These are phyloP conservation scores for Telmatochromis bifrenatus DNA, from an alignment of 2,113 vertebrate species.

Conservation along the genomic window DNA sequence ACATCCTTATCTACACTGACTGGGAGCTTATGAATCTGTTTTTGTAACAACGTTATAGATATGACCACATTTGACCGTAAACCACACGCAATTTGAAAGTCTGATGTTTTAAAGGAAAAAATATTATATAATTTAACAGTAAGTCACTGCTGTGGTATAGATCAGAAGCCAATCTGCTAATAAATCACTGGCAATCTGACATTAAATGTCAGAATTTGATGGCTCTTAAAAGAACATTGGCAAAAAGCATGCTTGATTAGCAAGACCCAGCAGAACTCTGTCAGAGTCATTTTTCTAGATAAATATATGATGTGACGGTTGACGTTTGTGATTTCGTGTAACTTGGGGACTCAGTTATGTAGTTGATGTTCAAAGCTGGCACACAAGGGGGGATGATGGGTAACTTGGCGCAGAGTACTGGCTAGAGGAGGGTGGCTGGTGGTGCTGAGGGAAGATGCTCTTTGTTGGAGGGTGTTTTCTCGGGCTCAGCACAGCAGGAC, in stretches of 20 bases:
- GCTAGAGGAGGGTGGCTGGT: slow-evolving; percentile 12
- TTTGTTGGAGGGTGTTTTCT: slow-evolving; percentile 44
- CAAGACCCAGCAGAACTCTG: slow-evolving; percentile 25
- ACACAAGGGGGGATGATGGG: background rate
- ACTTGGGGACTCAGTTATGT: slow-evolving; percentile 24
- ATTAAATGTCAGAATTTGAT: background rate
- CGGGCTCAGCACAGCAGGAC: slow-evolving; percentile 35
- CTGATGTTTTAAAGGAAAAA: slow-evolving; percentile 1
- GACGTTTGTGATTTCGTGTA: slow-evolving; percentile 37
- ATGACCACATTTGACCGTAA: background rate
- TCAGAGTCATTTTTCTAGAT: slow-evolving; percentile 22
- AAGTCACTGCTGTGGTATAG: background rate
- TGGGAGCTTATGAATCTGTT: background rate
- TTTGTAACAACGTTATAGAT: background rate
- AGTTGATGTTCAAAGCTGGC: slow-evolving; percentile 34
- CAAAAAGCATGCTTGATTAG: slow-evolving; percentile 34
- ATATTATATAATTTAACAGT: background rate
- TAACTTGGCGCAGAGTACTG: background rate
- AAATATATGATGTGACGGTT: slow-evolving; percentile 38
- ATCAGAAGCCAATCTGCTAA: background rate
- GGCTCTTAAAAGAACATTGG: background rate
- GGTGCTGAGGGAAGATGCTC: slow-evolving; percentile 25
- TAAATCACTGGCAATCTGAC: background rate
- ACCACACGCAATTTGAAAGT: background rate
- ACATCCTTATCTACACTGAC: background rate